Evolutionary conservation across 2,888 invertebrate species (phyloP).

Genomic region (Tenthredo scrophulariae): DNA sequence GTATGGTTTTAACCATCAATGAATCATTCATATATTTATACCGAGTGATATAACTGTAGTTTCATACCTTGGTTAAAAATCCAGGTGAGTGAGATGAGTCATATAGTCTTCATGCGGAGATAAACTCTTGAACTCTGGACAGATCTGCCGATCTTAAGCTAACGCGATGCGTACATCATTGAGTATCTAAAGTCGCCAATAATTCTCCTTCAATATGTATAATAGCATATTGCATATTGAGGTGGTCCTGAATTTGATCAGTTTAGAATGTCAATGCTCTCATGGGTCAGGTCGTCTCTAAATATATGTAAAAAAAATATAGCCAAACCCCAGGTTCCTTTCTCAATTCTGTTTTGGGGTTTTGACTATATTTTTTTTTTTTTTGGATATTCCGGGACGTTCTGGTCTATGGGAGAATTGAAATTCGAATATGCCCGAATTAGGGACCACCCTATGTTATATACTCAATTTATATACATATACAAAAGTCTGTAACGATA

Average conservation of each 20-base stretch:
- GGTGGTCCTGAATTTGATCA: too few relatives aligned
- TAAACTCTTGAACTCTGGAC: conserved; percentile 13
- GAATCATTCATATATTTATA: conserved; percentile 31
- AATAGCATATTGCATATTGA: background rate
- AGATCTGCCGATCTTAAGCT: background rate
- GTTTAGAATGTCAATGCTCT: too few relatives aligned
- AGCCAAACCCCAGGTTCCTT: too few relatives aligned
- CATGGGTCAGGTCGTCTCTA: too few relatives aligned
- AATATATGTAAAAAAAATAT: too few relatives aligned
- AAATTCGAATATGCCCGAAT: too few relatives aligned
- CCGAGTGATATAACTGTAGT: background rate
- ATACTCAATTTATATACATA: background rate
- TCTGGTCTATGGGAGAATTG: too few relatives aligned
- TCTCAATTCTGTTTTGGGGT: too few relatives aligned
- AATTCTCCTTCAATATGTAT: background rate
- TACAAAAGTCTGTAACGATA: background rate
- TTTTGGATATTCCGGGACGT: too few relatives aligned
- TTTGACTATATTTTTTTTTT: too few relatives aligned
- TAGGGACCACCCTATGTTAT: background rate
- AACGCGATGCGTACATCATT: background rate
- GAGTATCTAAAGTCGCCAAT: background rate
- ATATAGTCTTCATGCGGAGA: conserved; percentile 14
- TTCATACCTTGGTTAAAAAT: conserved; percentile 11
- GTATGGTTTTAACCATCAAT: background rate
- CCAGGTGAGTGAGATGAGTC: conserved; percentile 24